phyloP scores from a whole-genome alignment of 2,113 vertebrate species.

The Lota lota region DNA sequence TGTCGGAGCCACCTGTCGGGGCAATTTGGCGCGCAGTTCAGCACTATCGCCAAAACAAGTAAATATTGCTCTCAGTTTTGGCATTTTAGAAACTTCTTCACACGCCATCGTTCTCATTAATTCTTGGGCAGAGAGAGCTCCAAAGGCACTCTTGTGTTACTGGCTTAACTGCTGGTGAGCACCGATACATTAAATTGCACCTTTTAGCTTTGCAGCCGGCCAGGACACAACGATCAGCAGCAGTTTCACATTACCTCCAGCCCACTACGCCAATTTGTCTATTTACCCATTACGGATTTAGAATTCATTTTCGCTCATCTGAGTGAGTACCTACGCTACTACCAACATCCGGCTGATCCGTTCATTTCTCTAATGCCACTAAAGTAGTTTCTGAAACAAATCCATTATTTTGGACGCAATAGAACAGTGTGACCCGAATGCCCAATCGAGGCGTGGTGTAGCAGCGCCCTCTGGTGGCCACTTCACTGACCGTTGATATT shows the following conservation, averaged over 20 bases:
- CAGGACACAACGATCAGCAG: constrained; percentile 44
- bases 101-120: constrained; percentile 17
- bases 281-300: constrained; percentile 44
- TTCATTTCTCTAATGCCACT: constrained; percentile 13
- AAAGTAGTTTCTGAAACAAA: constrained; percentile 19
- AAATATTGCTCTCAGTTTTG: not conserved
- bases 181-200: constrained; percentile 62
- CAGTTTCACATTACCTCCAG: constrained; percentile 45
- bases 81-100: constrained; percentile 8
- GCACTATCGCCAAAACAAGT: too few relatives aligned
- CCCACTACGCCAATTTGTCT: constrained; percentile 29
- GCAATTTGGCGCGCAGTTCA: not conserved
- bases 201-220: constrained; percentile 53
- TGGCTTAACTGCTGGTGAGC: constrained; percentile 36
- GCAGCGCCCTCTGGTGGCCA: constrained; percentile 59
- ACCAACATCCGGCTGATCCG: constrained; percentile 14
- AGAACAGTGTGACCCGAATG: constrained; percentile 30
- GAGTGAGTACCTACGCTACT: constrained; percentile 12
- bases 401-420: constrained; percentile 23
- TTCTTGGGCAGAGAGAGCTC: constrained; percentile 4
- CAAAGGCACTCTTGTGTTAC: constrained; percentile 10
- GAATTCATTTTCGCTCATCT: constrained; percentile 30
- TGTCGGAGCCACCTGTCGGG: not conserved
- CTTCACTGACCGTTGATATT: too few relatives aligned
- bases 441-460: constrained; percentile 29